Base-by-base conservation (phyloP, 1,140 invertebrate species). In the Chlorops oryzae region DNA sequence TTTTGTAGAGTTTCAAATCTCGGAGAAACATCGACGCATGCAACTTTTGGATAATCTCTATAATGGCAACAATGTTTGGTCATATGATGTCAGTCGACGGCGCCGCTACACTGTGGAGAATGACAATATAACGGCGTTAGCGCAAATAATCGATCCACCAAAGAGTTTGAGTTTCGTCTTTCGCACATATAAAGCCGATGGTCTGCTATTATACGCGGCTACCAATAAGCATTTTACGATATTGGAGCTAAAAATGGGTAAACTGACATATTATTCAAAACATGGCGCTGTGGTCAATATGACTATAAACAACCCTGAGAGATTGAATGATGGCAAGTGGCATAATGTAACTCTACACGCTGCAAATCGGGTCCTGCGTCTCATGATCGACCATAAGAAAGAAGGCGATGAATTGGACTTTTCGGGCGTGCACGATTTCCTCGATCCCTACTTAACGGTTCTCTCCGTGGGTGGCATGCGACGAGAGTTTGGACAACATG, bases 201-300 rank as follows among this genome's bases (percentile, higher is more conserved):
- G 90, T 7, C 73, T 93, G 10, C 65, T 96, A 3, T 77, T 95
- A 47, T 88, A 89, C 62, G 80, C 87, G 1, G 87, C 87, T 0
- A 91, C 86, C 4, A 89, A 92, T 61, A 88, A 90, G 63, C 88
- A 93, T 72, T 92, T 82, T 62, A 93, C 91, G 13, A 79, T 87
- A 2, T 70, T 93, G 41, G 85, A 91, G 75, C 77, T 92, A 59
- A 70, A 74, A 22, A 77, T 80, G 38, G 87, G 88, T 3, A 81
- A 83, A 51, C 71, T 92, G 7, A 75, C 80, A 9, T 91, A 91
- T 61, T 81, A 79, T 2, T 92, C 90, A 3, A 81, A 84, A 59
- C 78, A 89, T 52, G 84, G 84, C 22, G 78, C 82, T 9, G 70
- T 81, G 0, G 86, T 92, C 1, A 92, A 92, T 65, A 90, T 92